Conservation (phyloP, 2,113 vertebrate species). For the Zingel zingel region DNA sequence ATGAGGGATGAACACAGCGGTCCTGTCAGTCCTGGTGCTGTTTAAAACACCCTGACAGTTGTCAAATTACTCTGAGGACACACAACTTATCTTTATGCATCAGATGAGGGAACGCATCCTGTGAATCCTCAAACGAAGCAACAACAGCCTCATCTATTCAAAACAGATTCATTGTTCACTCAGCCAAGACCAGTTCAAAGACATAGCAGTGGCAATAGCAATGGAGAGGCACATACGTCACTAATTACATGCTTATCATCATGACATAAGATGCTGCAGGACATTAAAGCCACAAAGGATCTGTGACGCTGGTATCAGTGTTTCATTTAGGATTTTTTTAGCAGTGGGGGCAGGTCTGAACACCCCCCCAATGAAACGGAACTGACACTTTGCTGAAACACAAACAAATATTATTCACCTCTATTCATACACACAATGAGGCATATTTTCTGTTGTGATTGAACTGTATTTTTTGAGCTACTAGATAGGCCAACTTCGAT, state of each 20-base stretch:
- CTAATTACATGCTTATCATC: constrained; percentile 13
- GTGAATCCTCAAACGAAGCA: constrained; percentile 17
- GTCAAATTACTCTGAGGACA: constrained; percentile 21
- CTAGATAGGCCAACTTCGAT: no score
- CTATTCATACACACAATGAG: no score
- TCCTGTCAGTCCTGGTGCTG: background rate
- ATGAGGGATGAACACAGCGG: background rate
- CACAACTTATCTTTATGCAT: constrained; percentile 41
- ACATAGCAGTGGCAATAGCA: background rate
- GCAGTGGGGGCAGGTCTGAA: no score
- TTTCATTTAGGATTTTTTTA: no score
- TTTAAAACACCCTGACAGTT: constrained; percentile 7
- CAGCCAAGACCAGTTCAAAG: constrained; percentile 44
- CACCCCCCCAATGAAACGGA: no score
- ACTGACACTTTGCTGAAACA: no score
- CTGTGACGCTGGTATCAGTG: background rate
- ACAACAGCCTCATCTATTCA: constrained; percentile 20
- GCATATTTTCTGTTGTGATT: no score
- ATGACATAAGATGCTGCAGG: background rate
- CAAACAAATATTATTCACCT: no score
- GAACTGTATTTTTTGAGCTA: no score
- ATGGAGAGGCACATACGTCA: background rate
- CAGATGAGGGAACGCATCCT: constrained; percentile 16
- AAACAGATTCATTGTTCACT: constrained; percentile 11
- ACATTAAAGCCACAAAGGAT: constrained; percentile 23